A percentile compares a stretch with the other conserved stretches of the same genome.
phyloP scores from a whole-genome alignment of 2,113 vertebrate species.

The Eleginops maclovinus region DNA sequence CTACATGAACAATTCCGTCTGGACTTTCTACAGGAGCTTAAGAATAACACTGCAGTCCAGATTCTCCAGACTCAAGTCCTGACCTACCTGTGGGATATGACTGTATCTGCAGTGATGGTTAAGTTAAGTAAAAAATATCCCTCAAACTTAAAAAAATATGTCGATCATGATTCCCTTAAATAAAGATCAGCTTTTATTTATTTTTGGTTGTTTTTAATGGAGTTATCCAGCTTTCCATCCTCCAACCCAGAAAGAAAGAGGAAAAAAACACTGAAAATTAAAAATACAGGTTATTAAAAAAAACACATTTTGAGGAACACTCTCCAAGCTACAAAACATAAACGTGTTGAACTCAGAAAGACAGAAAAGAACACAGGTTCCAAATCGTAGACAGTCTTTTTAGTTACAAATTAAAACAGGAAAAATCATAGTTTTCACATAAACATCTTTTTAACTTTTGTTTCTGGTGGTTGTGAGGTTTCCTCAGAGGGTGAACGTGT shows the following conservation, averaged over 20 bases:
- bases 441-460: conserved; percentile 62
- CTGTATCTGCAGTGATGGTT: too few relatives aligned
- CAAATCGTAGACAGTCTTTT: conserved; percentile 64
- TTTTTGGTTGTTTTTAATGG: conserved; percentile 72
- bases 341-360: conserved; percentile 63
- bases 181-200: conserved; percentile 43
- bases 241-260: conserved; percentile 57
- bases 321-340: conserved; percentile 76
- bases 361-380: conserved; percentile 44
- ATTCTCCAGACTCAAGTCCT: neutral
- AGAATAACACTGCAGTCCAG: neutral
- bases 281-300: conserved; percentile 70
- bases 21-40: neutral
- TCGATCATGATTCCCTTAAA: conserved; percentile 22
- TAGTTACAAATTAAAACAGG: conserved; percentile 78
- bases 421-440: conserved; percentile 67
- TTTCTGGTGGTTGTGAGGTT: conserved; percentile 58
- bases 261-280: conserved; percentile 52
- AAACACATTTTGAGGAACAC: conserved; percentile 63
- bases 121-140: neutral
- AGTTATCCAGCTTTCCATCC: conserved; percentile 60
- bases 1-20: too few relatives aligned
- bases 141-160: neutral
- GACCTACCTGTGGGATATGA: neutral
- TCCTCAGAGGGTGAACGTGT: conserved; percentile 33